Conservation (phyloP, 2,888 invertebrate species). For the Brachyptera risi region DNA sequence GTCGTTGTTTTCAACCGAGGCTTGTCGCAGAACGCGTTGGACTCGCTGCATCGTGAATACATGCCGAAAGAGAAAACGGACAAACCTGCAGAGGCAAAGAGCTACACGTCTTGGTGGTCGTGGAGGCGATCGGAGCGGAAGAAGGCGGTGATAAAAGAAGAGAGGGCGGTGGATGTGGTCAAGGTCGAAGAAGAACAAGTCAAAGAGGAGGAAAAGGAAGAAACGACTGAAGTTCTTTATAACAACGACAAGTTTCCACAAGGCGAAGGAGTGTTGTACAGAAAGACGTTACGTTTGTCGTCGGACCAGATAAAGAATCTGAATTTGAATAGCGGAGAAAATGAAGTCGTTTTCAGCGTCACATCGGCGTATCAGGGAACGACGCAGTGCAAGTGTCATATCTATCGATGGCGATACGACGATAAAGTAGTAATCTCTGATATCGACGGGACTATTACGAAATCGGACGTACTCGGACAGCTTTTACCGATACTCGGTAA, state of each 20-base stretch:
- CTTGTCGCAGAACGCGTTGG: slow-evolving; percentile 59
- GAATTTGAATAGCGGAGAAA: slow-evolving; percentile 85
- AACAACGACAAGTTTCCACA: too few species aligned
- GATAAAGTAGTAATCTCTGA: slow-evolving; percentile 98
- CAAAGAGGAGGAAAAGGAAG: neutral
- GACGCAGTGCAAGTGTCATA: slow-evolving; percentile 90
- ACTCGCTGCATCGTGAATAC: slow-evolving; percentile 42
- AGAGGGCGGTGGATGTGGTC: neutral
- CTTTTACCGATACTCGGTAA: slow-evolving; percentile 96
- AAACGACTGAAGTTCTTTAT: neutral
- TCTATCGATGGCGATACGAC: slow-evolving; percentile 95
- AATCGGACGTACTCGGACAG: slow-evolving; percentile 97
- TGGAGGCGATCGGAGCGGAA: neutral
- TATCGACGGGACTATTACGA: slow-evolving; percentile 99
- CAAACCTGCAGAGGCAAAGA: neutral
- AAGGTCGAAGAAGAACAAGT: neutral
- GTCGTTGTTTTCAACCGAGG: slow-evolving; percentile 81
- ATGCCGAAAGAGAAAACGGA: slow-evolving; percentile 40
- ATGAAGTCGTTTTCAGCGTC: slow-evolving; percentile 96
- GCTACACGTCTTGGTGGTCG: neutral
- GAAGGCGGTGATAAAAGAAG: neutral
- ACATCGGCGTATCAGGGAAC: slow-evolving; percentile 99
- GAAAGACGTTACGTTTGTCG: slow-evolving; percentile 85
- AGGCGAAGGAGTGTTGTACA: too few species aligned
- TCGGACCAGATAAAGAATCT: slow-evolving; percentile 88